These are phyloP conservation scores for Pseudoatta argentina DNA, from an alignment of 1,140 invertebrate genomes.

Conservation along the genomic window DNA sequence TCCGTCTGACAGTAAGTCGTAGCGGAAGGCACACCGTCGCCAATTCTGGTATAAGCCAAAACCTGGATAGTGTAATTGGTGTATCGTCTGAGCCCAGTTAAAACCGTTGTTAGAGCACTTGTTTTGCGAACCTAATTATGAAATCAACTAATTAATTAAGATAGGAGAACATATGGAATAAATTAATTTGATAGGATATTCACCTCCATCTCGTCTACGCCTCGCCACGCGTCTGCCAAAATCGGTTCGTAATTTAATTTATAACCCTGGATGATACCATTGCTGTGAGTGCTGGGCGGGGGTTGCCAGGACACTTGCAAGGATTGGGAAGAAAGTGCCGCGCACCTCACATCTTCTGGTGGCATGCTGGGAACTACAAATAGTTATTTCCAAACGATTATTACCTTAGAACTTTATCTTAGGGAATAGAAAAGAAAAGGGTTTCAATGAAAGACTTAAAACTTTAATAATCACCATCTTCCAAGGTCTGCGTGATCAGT, in stretches of 20 bases:
- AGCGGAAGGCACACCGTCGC: slow-evolving; percentile 91
- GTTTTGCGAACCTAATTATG: slow-evolving; percentile 88
- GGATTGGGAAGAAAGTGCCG: slow-evolving; percentile 91
- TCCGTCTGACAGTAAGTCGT: slow-evolving; percentile 93
- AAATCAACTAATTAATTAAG: slow-evolving; percentile 26
- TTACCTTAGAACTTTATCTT: background rate
- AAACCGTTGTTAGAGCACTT: slow-evolving; percentile 89
- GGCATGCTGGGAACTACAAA: slow-evolving; percentile 90
- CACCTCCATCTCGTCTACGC: slow-evolving; percentile 89
- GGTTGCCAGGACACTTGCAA: slow-evolving; percentile 94
- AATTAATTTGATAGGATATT: slow-evolving; percentile 61
- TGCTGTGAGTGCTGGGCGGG: slow-evolving; percentile 91
- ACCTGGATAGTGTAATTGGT: slow-evolving; percentile 96
- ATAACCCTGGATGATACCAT: slow-evolving; percentile 94
- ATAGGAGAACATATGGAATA: slow-evolving; percentile 18
- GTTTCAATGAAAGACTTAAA: background rate
- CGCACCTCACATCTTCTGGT: slow-evolving; percentile 91
- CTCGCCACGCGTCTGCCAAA: slow-evolving; percentile 87
- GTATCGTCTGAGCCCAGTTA: slow-evolving; percentile 91
- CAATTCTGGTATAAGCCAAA: slow-evolving; percentile 93
- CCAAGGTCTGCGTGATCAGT: slow-evolving; percentile 91
- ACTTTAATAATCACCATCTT: slow-evolving; percentile 89
- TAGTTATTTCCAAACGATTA: slow-evolving; percentile 6
- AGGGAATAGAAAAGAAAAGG: background rate
- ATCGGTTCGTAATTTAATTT: slow-evolving; percentile 91